These are phyloP conservation scores for Dryobota labecula DNA, from an alignment of 2,888 invertebrate genomes.

Conservation along the genomic window DNA sequence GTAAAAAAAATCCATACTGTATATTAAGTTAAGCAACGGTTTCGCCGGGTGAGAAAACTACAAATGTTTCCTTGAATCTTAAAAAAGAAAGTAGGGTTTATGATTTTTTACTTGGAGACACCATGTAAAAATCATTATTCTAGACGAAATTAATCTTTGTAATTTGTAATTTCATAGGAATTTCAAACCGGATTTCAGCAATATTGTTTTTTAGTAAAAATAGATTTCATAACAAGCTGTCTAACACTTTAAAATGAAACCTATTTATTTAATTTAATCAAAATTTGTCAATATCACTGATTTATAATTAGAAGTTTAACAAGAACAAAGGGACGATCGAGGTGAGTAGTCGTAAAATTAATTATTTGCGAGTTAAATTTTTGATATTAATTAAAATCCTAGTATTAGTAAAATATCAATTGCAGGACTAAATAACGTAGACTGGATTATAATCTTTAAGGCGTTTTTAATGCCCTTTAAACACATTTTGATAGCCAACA, in stretches of 20 bases:
- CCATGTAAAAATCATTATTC: not conserved
- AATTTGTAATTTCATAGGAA: not conserved
- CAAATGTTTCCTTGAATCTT: no score
- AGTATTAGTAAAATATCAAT: not conserved
- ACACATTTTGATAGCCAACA: no score
- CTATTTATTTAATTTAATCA: slow-evolving; percentile 18
- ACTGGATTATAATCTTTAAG: not conserved
- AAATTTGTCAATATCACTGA: slow-evolving; percentile 18
- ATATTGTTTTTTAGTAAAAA: not conserved
- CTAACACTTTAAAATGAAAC: not conserved
- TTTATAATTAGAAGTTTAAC: slow-evolving; percentile 22
- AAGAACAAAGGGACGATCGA: slow-evolving; percentile 34
- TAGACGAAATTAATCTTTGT: not conserved
- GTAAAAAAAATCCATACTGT: no score
- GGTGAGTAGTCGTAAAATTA: slow-evolving; percentile 26
- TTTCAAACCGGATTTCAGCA: not conserved
- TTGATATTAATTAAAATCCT: slow-evolving; percentile 18
- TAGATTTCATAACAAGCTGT: not conserved
- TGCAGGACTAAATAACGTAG: not conserved
- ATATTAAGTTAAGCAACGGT: no score
- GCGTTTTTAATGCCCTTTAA: not conserved
- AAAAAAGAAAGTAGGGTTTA: no score
- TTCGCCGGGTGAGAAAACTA: no score
- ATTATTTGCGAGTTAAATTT: slow-evolving; percentile 18
- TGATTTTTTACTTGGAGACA: no score